Percentiles rank a stretch among this genome's conserved stretches.
phyloP scores from a whole-genome alignment of 2,888 invertebrate genomes.

The Keiferia lycopersicella region DNA sequence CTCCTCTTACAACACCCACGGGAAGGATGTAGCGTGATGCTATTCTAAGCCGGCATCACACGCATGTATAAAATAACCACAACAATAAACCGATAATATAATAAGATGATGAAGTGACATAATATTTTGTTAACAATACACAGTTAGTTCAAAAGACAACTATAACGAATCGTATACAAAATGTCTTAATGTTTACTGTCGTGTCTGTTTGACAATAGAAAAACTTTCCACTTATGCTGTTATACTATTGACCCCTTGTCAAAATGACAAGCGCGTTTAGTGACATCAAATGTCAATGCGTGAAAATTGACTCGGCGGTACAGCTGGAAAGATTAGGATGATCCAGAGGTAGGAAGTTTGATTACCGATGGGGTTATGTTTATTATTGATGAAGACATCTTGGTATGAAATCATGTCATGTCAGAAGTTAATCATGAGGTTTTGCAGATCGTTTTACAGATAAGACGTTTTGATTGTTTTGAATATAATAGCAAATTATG shows the following conservation, averaged over 20 bases:
- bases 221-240: not conserved
- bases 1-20: too few species aligned
- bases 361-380: not conserved
- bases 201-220: not conserved
- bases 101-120: not conserved
- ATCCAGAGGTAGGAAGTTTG: not conserved
- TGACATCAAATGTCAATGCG: not conserved
- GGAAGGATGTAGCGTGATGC: too few species aligned
- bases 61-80: too few species aligned
- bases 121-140: not conserved
- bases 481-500: too few species aligned
- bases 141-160: not conserved
- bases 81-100: not conserved
- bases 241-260: not conserved
- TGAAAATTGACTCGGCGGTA: not conserved
- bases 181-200: not conserved
- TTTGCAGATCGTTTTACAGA: too few species aligned
- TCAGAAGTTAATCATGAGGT: too few species aligned
- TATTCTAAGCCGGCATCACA: too few species aligned
- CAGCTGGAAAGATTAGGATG: not conserved
- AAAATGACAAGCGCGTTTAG: not conserved
- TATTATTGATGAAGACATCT: too few species aligned
- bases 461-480: too few species aligned
- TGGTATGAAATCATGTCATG: too few species aligned
- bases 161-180: not conserved